Percentiles rank a stretch among this genome's conserved stretches.
These are phyloP conservation scores for Zoanthus solanderi DNA, from an alignment of 92 coral and sea anemone genomes.

Conservation along the genomic window DNA sequence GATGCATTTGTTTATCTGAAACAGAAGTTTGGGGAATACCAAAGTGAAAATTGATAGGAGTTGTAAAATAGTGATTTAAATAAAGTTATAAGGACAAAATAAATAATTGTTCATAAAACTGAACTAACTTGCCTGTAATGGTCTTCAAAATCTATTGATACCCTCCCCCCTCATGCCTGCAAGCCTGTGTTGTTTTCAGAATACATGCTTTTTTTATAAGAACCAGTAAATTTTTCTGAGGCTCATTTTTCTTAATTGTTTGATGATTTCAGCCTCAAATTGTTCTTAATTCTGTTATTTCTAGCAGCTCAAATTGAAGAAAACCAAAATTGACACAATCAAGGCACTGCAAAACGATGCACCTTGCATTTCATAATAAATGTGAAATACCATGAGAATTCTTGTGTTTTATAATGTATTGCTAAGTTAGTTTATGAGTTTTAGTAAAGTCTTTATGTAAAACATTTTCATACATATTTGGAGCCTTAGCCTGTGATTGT, in stretches of 20 bases:
- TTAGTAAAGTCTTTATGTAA: too few relatives aligned
- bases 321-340: too few relatives aligned
- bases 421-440: too few relatives aligned
- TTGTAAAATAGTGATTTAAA: conserved; percentile 14
- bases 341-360: too few relatives aligned
- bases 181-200: conserved; percentile 13
- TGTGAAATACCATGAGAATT: too few relatives aligned
- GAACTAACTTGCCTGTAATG: conserved; percentile 17
- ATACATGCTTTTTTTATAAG: not conserved
- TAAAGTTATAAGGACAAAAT: conserved; percentile 6
- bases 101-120: not conserved
- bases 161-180: conserved; percentile 15
- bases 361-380: too few relatives aligned
- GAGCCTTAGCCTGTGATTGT: not conserved
- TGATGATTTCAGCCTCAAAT: too few relatives aligned
- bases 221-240: too few relatives aligned
- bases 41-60: conserved; percentile 6
- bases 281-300: not conserved
- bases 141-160: not conserved
- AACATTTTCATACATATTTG: too few relatives aligned
- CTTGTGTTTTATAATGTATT: too few relatives aligned
- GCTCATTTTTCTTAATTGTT: too few relatives aligned
- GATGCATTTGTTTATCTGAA: conserved; percentile 56
- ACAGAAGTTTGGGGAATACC: conserved; percentile 39
- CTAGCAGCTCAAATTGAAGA: too few relatives aligned